Percentiles rank a stretch among this genome's conserved stretches.
phyloP scores from a whole-genome alignment of 2,797 vertebrate genomes.

The Anomalospiza imberbis region DNA sequence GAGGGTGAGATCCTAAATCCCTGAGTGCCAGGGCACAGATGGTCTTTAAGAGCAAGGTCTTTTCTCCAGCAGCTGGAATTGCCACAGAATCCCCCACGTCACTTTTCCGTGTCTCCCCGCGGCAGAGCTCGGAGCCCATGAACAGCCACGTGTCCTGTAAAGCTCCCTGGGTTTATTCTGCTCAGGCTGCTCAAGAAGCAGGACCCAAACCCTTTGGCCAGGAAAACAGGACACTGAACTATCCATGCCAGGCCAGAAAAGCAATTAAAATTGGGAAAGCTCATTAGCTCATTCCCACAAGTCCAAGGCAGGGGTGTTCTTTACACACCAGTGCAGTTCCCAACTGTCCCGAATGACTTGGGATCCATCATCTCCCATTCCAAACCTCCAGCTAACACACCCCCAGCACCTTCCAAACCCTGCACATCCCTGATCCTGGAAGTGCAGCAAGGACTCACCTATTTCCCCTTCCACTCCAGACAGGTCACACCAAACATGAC shows the following conservation, averaged over 20 bases:
- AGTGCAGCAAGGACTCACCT: neutral
- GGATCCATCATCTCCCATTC: neutral
- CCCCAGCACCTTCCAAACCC: neutral
- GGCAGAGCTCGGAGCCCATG: neutral
- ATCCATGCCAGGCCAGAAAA: neutral
- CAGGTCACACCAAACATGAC: fast-evolving
- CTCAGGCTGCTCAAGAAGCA: neutral
- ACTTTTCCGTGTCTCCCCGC: neutral
- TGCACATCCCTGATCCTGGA: neutral
- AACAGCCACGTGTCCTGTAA: neutral
- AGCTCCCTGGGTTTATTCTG: neutral
- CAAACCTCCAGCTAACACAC: neutral
- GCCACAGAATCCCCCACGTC: neutral
- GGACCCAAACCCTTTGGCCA: neutral
- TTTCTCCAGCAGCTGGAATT: neutral
- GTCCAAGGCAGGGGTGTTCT: neutral
- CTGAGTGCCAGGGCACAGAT: neutral
- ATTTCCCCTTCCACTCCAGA: neutral
- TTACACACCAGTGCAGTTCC: neutral
- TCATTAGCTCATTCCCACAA: neutral
- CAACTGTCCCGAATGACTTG: neutral
- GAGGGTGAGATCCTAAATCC: neutral
- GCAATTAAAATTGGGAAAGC: neutral
- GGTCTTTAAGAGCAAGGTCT: neutral
- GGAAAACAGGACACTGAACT: neutral